These are phyloP conservation scores for Meta bourneti DNA, from an alignment of 2,888 invertebrate genomes.

Conservation along the genomic window DNA sequence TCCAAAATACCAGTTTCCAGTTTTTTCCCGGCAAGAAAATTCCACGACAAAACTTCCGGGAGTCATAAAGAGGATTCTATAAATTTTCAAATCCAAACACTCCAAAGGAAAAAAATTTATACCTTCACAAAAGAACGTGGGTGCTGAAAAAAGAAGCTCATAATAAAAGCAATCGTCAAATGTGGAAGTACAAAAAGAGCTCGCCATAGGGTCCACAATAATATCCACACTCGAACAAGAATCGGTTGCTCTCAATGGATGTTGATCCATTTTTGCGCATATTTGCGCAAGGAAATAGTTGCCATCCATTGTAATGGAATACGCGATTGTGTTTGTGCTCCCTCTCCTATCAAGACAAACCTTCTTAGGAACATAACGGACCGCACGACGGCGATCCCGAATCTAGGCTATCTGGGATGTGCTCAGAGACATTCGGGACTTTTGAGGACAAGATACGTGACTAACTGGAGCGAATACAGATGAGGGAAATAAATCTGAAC, in stretches of 20 bases:
- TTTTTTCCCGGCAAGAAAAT: slow-evolving; percentile 12
- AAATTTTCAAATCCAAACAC: not conserved
- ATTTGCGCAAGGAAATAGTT: slow-evolving; percentile 55
- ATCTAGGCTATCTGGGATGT: slow-evolving; percentile 7
- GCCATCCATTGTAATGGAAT: slow-evolving; percentile 32
- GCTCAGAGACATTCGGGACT: not conserved
- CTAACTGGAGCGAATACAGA: slow-evolving; percentile 35
- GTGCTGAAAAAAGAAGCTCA: not conserved
- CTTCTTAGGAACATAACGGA: slow-evolving; percentile 25
- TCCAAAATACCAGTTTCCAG: slow-evolving; percentile 31
- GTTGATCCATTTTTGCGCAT: slow-evolving; percentile 49
- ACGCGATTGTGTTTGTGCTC: slow-evolving; percentile 42
- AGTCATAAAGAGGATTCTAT: slow-evolving; percentile 16
- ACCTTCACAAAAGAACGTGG: not conserved
- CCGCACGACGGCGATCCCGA: slow-evolving; percentile 24
- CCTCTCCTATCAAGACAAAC: slow-evolving; percentile 36
- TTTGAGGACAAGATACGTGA: not conserved
- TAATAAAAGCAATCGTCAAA: slow-evolving; percentile 35
- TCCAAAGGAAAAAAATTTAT: not conserved
- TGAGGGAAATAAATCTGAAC: slow-evolving; percentile 16
- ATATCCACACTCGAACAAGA: slow-evolving; percentile 16
- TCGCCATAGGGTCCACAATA: not conserved
- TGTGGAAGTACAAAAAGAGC: not conserved
- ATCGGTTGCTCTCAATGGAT: slow-evolving; percentile 43
- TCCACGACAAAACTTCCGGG: not conserved